These are phyloP conservation scores for Steinernema hermaphroditum DNA, from an alignment of 2,888 invertebrate genomes.

Conservation along the genomic window DNA sequence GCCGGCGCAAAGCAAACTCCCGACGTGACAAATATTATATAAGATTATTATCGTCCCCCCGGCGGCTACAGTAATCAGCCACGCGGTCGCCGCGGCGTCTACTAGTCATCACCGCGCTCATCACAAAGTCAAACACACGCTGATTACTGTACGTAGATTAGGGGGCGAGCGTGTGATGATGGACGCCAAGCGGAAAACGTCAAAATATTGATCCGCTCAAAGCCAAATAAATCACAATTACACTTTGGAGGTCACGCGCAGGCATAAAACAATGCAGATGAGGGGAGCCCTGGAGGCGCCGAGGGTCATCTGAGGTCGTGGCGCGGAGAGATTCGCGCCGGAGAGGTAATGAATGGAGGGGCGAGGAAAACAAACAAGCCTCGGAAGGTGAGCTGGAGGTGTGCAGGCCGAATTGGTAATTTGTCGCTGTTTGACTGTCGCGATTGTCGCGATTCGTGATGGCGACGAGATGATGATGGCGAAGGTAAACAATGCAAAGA, in stretches of 20 bases:
- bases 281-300: not conserved
- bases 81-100: slow-evolving; percentile 1
- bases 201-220: not conserved
- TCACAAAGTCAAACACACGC: slow-evolving; percentile 14
- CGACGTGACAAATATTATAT: slow-evolving; percentile 24
- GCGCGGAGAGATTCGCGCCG: slow-evolving; percentile 12
- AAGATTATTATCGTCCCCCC: slow-evolving; percentile 20
- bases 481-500: slow-evolving; percentile 15
- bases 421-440: slow-evolving; percentile 26
- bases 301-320: slow-evolving; percentile 19
- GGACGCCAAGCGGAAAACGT: not conserved
- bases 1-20: slow-evolving; percentile 18
- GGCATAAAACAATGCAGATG: too few relatives aligned
- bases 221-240: slow-evolving; percentile 6
- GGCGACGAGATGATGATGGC: slow-evolving; percentile 25
- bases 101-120: slow-evolving; percentile 10
- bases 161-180: not conserved
- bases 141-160: slow-evolving; percentile 23
- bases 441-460: slow-evolving; percentile 5
- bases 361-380: slow-evolving; percentile 23
- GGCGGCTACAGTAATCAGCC: slow-evolving; percentile 18
- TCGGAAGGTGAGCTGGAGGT: not conserved
- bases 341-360: slow-evolving; percentile 11
- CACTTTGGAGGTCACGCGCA: not conserved
- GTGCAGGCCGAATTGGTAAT: not conserved